phyloP scores from a whole-genome alignment of 37 sponge, comb jelly and placozoan species.

The Crambe crambe region DNA sequence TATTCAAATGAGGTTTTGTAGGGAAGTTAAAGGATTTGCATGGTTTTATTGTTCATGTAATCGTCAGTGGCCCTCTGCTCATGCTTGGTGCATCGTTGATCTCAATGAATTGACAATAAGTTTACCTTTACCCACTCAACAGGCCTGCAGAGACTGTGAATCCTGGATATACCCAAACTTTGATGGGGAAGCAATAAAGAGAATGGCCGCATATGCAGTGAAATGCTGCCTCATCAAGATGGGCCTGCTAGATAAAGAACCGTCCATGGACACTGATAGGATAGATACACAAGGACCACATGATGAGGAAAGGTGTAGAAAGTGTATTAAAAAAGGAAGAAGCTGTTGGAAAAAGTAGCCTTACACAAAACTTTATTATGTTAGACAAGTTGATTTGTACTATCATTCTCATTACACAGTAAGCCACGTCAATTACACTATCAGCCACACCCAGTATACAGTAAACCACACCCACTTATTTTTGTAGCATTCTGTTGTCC shows the following conservation, averaged over 20 bases:
- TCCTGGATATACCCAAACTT: not conserved
- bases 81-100: not conserved
- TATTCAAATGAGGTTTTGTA: too few species aligned
- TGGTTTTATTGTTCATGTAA: not conserved
- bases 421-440: not conserved
- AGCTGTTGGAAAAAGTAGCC: slow-evolving; percentile 60
- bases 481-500: slow-evolving; percentile 45
- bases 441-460: too few species aligned
- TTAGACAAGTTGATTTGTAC: too few species aligned
- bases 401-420: too few species aligned
- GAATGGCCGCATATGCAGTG: not conserved
- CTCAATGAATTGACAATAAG: not conserved
- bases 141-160: not conserved
- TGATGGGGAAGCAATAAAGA: not conserved
- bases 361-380: too few species aligned
- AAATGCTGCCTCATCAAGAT: not conserved
- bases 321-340: slow-evolving; percentile 20
- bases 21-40: not conserved
- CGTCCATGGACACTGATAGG: too few species aligned
- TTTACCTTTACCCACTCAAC: too few species aligned
- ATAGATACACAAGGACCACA: slow-evolving; percentile 46
- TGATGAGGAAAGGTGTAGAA: slow-evolving; percentile 43
- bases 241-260: not conserved
- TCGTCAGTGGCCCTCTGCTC: not conserved
- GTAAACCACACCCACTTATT: slow-evolving; percentile 64